These are phyloP conservation scores for Lamprotornis superbus DNA, from an alignment of 2,113 vertebrate genomes.

Conservation along the genomic window DNA sequence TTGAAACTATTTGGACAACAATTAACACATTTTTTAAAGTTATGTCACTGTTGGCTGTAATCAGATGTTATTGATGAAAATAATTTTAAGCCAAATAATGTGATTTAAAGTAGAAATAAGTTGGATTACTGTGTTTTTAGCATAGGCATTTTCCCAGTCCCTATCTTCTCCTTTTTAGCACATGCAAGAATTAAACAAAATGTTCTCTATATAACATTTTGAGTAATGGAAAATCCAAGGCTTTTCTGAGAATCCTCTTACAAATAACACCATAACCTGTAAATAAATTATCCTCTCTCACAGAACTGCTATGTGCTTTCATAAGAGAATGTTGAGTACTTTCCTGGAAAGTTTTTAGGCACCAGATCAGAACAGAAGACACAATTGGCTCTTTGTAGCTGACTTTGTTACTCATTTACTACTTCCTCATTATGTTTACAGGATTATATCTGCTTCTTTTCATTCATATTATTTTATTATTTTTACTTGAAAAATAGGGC, in stretches of 20 bases:
- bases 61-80: neutral
- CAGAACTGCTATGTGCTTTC: neutral
- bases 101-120: neutral
- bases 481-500: neutral
- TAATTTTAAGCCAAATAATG: neutral
- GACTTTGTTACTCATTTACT: neutral
- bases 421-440: neutral
- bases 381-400: neutral
- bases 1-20: neutral
- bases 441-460: neutral
- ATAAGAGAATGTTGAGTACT: neutral
- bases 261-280: neutral
- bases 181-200: neutral
- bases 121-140: neutral
- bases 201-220: neutral
- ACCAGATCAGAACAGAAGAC: neutral
- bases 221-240: neutral
- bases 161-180: neutral
- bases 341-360: constrained; percentile 10
- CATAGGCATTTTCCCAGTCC: neutral
- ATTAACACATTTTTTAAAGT: neutral
- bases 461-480: neutral
- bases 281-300: neutral
- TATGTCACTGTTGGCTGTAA: neutral
- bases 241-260: neutral